These are phyloP conservation scores for Heliocidaris tuberculata DNA, from an alignment of 35 echinoderm and acorn worm species.

Conservation along the genomic window DNA sequence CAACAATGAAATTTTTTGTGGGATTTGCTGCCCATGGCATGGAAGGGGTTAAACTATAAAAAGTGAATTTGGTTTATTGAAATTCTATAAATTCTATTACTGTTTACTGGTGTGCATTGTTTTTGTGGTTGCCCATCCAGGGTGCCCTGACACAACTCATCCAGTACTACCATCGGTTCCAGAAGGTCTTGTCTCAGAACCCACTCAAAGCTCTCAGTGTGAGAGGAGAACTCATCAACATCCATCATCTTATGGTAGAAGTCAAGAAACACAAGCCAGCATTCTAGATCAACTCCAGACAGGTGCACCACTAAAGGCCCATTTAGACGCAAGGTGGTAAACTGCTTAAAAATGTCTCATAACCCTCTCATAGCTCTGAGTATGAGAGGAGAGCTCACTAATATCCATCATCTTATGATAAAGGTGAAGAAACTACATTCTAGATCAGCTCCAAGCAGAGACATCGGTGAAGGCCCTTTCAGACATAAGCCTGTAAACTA, in stretches of 20 bases:
- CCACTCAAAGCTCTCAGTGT: constrained; percentile 92
- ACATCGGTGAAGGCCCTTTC: not conserved
- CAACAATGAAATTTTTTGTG: too few relatives aligned
- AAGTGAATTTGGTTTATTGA: too few relatives aligned
- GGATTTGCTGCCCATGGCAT: too few relatives aligned
- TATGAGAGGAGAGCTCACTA: constrained; percentile 87
- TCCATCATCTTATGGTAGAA: constrained; percentile 98
- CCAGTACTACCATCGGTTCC: constrained; percentile 96
- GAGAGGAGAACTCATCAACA: constrained; percentile 95
- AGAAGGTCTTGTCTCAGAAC: constrained; percentile 81
- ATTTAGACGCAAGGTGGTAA: too few relatives aligned
- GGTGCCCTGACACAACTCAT: constrained; percentile 93
- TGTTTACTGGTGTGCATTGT: too few relatives aligned
- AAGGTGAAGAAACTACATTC: constrained; percentile 94
- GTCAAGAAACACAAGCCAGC: constrained; percentile 97
- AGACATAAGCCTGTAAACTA: too few relatives aligned
- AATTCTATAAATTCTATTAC: too few relatives aligned
- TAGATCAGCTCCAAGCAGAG: not conserved
- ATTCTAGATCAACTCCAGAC: constrained; percentile 48
- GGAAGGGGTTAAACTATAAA: too few relatives aligned
- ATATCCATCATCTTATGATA: constrained; percentile 99
- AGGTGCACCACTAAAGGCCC: not conserved
- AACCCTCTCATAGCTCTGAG: constrained; percentile 90
- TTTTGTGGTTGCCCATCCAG: not conserved
- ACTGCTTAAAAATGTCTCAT: too few relatives aligned